phyloP scores from a whole-genome alignment of 2,113 vertebrate species.

The Todiramphus chloris region DNA sequence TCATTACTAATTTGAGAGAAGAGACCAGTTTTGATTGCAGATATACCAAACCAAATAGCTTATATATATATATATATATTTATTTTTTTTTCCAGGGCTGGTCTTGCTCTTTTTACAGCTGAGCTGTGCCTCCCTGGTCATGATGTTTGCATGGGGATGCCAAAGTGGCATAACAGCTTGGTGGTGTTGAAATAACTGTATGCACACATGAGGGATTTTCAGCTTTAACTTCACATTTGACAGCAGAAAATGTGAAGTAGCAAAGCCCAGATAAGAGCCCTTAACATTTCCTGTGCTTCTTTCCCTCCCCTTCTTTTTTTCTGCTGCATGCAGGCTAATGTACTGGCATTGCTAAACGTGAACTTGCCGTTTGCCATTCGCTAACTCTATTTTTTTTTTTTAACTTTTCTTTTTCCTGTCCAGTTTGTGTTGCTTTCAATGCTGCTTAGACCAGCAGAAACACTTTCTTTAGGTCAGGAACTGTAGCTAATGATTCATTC shows the following conservation, averaged over 20 bases:
- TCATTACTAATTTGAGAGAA: too few relatives aligned
- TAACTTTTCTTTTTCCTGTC: neutral
- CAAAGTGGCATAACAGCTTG: too few relatives aligned
- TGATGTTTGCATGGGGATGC: neutral
- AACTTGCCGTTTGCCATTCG: neutral
- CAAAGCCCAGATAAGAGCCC: neutral
- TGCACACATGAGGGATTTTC: neutral
- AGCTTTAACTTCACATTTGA: neutral
- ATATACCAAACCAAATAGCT: neutral
- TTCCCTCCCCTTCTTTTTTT: accelerated
- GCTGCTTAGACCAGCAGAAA: neutral
- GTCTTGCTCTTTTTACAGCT: neutral
- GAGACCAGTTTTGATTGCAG: neutral
- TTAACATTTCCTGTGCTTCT: neutral
- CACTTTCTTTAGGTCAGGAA: neutral
- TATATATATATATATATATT: too few relatives aligned
- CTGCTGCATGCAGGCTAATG: neutral
- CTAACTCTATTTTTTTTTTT: neutral
- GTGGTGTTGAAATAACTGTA: neutral
- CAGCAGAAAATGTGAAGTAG: neutral
- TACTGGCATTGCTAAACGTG: neutral
- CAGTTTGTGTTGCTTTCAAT: neutral
- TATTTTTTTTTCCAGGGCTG: neutral
- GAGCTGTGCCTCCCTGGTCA: neutral
- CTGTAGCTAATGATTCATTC: neutral